Base-by-base conservation (phyloP, 2,888 invertebrate genomes). In the Phorcus lineatus region DNA sequence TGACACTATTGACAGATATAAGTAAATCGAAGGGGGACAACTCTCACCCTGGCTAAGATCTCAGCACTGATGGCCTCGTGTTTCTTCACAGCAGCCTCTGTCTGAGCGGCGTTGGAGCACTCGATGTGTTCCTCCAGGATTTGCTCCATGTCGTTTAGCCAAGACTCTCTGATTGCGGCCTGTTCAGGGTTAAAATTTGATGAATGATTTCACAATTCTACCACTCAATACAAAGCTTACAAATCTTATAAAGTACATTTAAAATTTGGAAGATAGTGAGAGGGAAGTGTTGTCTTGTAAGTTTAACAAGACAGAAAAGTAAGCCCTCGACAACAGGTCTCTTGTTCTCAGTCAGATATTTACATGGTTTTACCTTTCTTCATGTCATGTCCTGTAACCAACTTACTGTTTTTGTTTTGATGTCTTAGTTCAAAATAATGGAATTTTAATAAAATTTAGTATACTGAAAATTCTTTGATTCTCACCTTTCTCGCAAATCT, bases 51-150 rank as follows among this genome's bases (percentile, higher is more conserved):
- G 17, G 99, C 97, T 78, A 98, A 94, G 80, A 99, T 99, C 92
- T 99, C 99, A 0, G 99, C 98, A 83, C 97, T 97, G 84, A 99
- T 98, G 19, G 99, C 99, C 93, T 99, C 99, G 92, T 99, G 99
- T 91, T 99, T 99, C 94, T 99, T 99, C 57, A 99, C 96, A 0
- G 98, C 98, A 0, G 99, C 99, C 92, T 99, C 99, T 0, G 99
- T 98, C 92, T 99, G 98, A 0, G 96, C 95, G 86, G 98, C 94
- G 94, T 96, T 96, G 80, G 96, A 96, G 82, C 88, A 89, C 1
- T 97, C 97, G 81, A 93, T 91, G 77, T 93, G 91, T 86, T 93
- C 92, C 55, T 91, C 90, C 22, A 99, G 94, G 19, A 99, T 98
- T 93, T 97, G 97, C 87, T 97, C 97, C 98, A 99, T 99, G 94